phyloP scores from a whole-genome alignment of 2,888 invertebrate genomes.

The Sarcophaga variegata region DNA sequence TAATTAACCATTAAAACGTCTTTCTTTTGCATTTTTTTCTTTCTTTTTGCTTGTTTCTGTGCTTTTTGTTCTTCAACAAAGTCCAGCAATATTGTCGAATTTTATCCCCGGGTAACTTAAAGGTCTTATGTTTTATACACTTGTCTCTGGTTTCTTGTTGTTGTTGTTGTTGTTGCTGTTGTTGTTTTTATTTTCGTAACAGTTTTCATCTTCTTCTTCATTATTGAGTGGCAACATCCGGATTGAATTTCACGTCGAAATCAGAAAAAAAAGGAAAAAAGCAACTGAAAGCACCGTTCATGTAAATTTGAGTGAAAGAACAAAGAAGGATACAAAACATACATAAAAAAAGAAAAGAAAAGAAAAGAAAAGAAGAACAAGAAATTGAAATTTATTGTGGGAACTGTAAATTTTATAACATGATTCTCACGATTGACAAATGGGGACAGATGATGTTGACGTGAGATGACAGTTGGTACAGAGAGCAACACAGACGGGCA shows the following conservation, averaged over 20 bases:
- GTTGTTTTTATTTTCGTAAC: not conserved
- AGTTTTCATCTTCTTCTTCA: conserved; percentile 5
- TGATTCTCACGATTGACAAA: conserved; percentile 64
- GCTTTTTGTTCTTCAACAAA: no score
- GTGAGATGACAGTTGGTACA: conserved; percentile 51
- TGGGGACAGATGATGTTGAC: conserved; percentile 60
- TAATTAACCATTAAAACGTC: no score
- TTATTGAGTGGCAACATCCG: conserved; percentile 55
- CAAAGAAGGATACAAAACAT: not conserved
- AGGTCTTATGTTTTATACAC: no score
- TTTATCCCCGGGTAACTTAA: no score
- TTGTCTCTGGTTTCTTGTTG: conserved; percentile 7
- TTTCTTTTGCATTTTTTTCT: no score
- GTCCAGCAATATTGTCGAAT: no score
- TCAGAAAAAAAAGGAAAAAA: not conserved
- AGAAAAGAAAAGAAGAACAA: conserved; percentile 32
- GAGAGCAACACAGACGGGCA: not conserved
- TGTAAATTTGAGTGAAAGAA: conserved; percentile 39
- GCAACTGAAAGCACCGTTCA: not conserved
- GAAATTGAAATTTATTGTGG: conserved; percentile 52
- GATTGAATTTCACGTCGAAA: conserved; percentile 59
- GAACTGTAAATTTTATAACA: conserved; percentile 61
- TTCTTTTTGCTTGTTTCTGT: no score
- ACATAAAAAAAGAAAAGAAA: not conserved
- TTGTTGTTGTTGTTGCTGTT: not conserved